Percentiles rank a stretch among this genome's conserved stretches.
Evolutionary conservation across 2,113 vertebrate genomes (phyloP).

Genomic region (Percina caprodes): DNA sequence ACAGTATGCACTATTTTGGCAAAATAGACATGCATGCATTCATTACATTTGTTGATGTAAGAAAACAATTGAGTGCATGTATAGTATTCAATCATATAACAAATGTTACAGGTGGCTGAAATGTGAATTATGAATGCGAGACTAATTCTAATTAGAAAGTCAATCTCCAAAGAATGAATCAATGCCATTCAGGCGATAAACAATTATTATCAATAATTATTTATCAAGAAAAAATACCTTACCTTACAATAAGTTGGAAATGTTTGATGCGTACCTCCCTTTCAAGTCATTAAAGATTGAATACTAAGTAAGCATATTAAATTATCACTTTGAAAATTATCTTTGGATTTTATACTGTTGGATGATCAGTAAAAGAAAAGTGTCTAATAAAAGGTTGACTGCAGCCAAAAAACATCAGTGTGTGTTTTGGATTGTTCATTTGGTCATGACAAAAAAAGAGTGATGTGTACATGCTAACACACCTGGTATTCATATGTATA

Average conservation of each 20-base stretch:
- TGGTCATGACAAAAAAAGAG: background rate
- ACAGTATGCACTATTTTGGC: background rate
- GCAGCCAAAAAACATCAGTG: background rate
- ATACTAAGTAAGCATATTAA: background rate
- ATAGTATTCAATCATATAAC: background rate
- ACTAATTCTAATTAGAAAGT: background rate
- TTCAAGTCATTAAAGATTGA: background rate
- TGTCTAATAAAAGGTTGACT: background rate
- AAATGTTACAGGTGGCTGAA: background rate
- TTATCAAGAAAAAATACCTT: background rate
- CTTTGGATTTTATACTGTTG: background rate
- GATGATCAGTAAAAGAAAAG: background rate
- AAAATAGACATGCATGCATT: background rate
- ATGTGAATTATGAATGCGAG: background rate
- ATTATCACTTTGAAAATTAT: background rate
- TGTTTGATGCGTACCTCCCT: background rate
- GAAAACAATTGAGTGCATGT: too few relatives aligned
- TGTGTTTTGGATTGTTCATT: background rate
- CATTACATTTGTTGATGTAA: background rate
- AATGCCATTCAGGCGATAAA: background rate
- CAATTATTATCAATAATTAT: background rate
- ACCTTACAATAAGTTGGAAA: background rate
- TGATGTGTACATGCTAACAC: background rate
- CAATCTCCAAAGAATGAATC: background rate
- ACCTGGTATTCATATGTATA: slow-evolving; percentile 99